These are phyloP conservation scores for Drosophila anomelani DNA, from an alignment of 2,888 invertebrate genomes.

Conservation along the genomic window DNA sequence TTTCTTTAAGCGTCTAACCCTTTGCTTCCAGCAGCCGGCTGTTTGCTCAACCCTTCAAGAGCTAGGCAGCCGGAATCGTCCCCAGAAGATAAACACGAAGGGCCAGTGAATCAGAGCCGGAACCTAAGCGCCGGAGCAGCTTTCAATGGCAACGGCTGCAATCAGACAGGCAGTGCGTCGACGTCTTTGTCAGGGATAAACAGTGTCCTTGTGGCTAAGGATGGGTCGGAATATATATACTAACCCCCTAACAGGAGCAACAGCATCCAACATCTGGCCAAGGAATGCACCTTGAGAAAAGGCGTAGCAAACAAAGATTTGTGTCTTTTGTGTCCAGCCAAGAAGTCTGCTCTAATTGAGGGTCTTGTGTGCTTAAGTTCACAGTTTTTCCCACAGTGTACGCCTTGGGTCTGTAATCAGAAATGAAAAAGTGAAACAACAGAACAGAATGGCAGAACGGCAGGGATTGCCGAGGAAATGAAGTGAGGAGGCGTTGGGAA, in stretches of 20 bases:
- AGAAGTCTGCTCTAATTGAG: not conserved
- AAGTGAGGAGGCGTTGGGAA: conserved; percentile 22
- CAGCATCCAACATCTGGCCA: conserved; percentile 6
- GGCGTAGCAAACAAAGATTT: not conserved
- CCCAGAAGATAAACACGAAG: conserved; percentile 34
- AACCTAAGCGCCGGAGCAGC: conserved; percentile 38
- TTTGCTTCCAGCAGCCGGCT: conserved; percentile 12
- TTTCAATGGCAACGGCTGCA: conserved; percentile 35
- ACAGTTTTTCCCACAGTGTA: conserved; percentile 18
- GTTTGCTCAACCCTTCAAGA: conserved; percentile 41
- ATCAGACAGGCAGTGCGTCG: conserved; percentile 38
- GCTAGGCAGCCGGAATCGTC: conserved; percentile 44
- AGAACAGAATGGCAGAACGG: conserved; percentile 23
- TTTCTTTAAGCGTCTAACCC: conserved; percentile 38
- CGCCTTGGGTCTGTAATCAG: conserved; percentile 36
- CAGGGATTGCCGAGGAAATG: conserved; percentile 28
- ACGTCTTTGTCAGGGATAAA: conserved; percentile 43
- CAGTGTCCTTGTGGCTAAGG: conserved; percentile 17
- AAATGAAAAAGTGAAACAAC: conserved; percentile 40
- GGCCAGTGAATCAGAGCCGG: not conserved
- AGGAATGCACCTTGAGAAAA: conserved; percentile 18
- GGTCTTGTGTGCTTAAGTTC: not conserved
- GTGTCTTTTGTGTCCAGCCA: no score
- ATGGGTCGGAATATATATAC: not conserved
- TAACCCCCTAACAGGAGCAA: not conserved